These are phyloP conservation scores for Alosa sapidissima DNA, from an alignment of 2,797 vertebrate genomes.

Conservation along the genomic window DNA sequence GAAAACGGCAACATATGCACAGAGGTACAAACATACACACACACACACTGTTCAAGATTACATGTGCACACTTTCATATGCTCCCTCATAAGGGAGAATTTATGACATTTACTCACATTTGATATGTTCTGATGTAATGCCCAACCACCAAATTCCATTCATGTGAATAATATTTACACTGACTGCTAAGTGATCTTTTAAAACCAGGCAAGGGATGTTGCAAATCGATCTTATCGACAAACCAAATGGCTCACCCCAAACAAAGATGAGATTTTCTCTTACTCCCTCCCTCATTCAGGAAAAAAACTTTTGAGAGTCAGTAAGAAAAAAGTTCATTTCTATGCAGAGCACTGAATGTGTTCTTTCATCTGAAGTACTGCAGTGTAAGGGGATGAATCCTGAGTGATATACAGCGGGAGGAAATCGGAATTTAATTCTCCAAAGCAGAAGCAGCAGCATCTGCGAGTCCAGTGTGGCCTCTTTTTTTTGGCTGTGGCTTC, in stretches of 20 bases:
- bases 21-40: background rate
- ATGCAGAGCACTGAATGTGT: constrained; percentile 7
- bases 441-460: constrained; percentile 30
- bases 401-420: constrained; percentile 29
- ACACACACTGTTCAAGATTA: constrained; percentile 32
- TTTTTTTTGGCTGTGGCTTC: constrained; percentile 3
- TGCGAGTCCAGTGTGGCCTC: constrained; percentile 28
- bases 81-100: background rate
- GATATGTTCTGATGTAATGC: background rate
- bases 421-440: constrained; percentile 26
- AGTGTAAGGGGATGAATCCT: constrained; percentile 24
- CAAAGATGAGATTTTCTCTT: background rate
- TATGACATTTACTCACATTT: background rate
- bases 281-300: background rate
- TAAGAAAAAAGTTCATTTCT: background rate
- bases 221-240: background rate
- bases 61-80: constrained; percentile 21
- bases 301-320: background rate
- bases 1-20: background rate
- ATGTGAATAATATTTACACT: background rate
- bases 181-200: background rate
- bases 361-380: constrained; percentile 35
- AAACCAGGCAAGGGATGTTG: background rate
- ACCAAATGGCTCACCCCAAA: background rate
- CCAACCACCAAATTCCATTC: background rate